A percentile compares a stretch with the other conserved stretches of the same genome.
Evolutionary conservation across 2,888 invertebrate genomes (phyloP).

Genomic region (Ellobium chinense): DNA sequence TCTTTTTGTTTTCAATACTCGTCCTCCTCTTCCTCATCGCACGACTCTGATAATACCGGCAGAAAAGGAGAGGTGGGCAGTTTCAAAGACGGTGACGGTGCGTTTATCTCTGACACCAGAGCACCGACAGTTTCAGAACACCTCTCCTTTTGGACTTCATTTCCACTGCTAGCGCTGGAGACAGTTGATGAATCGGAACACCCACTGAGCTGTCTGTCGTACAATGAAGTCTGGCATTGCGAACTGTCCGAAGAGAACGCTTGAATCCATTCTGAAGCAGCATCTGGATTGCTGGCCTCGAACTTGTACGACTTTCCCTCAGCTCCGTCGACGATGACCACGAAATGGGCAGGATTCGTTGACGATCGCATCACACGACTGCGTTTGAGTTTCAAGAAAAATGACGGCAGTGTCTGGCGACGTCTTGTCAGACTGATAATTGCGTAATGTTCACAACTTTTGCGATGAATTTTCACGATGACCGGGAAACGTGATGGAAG

Average conservation of each 20-base stretch:
- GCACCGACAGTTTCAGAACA: not conserved
- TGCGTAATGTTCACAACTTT: conserved; percentile 24
- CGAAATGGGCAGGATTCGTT: conserved; percentile 23
- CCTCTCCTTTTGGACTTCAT: not conserved
- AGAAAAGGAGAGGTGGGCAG: not conserved
- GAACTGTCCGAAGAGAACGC: not conserved
- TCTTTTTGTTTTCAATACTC: not conserved
- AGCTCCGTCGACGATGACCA: not conserved
- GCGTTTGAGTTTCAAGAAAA: conserved; percentile 25
- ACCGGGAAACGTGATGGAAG: not conserved
- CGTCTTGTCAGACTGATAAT: conserved; percentile 3
- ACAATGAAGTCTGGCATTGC: not conserved
- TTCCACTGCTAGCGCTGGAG: not conserved
- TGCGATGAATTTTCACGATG: conserved; percentile 28
- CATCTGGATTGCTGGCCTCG: conserved; percentile 22
- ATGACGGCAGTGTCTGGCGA: not conserved
- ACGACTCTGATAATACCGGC: conserved; percentile 21
- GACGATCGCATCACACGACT: conserved; percentile 8
- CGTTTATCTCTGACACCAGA: not conserved
- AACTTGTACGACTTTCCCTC: conserved; percentile 8
- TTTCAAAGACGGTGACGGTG: not conserved
- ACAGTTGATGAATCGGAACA: no score
- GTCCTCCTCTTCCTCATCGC: not conserved
- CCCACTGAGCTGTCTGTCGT: not conserved
- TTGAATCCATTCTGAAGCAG: conserved; percentile 14